phyloP scores from a whole-genome alignment of 2,888 invertebrate genomes.

The Mythimna impura region DNA sequence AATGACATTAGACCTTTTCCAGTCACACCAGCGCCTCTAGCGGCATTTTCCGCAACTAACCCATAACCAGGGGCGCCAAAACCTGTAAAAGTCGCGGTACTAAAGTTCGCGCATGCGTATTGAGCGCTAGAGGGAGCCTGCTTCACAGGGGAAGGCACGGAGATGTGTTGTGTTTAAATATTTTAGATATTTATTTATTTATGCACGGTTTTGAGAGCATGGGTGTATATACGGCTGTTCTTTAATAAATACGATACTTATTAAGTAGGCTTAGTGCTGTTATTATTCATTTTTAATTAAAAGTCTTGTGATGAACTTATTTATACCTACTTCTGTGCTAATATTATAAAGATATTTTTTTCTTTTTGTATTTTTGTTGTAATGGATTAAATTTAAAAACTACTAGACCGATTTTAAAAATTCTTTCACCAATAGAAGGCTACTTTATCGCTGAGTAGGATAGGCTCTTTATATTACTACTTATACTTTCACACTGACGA shows the following conservation, averaged over 20 bases:
- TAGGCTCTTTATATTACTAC: too few species aligned
- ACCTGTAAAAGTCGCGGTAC: conserved; percentile 52
- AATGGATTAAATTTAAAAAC: too few species aligned
- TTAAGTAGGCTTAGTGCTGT: background rate
- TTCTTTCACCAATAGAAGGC: too few species aligned
- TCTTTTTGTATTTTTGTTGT: too few species aligned
- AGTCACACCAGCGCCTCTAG: conserved; percentile 32
- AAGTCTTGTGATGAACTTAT: background rate
- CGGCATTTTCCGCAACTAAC: conserved; percentile 27
- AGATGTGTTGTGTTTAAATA: conserved; percentile 63
- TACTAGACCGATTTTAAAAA: too few species aligned
- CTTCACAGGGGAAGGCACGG: conserved; percentile 71
- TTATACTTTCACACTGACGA: too few species aligned
- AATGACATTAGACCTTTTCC: background rate
- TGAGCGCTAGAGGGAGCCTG: conserved; percentile 67
- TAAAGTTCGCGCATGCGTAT: conserved; percentile 72
- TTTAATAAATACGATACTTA: background rate
- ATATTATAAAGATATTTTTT: too few species aligned
- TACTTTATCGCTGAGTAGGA: too few species aligned
- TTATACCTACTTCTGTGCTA: too few species aligned
- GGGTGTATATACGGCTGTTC: too few species aligned
- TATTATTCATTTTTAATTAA: background rate
- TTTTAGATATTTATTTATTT: conserved; percentile 54
- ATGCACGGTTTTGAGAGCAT: background rate
- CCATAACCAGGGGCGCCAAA: conserved; percentile 55